Conservation (phyloP, 2,113 vertebrate genomes). For the Xiphophorus maculatus region DNA sequence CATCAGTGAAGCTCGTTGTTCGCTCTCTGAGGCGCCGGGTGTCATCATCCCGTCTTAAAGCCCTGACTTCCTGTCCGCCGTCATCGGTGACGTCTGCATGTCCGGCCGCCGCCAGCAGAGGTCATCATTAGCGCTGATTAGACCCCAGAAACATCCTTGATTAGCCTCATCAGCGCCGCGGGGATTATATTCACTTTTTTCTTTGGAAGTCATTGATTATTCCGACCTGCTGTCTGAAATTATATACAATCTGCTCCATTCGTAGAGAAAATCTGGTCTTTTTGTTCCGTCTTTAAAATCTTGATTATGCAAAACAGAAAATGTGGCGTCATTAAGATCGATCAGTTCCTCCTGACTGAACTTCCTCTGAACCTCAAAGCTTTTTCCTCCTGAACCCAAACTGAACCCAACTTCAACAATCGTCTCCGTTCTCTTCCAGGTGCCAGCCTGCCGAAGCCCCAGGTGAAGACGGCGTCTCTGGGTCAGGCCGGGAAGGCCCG, state of each 20-base stretch:
- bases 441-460: constrained; percentile 86
- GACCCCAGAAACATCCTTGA: background rate
- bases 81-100: background rate
- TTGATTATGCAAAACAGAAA: background rate
- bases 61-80: too few relatives aligned
- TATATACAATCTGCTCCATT: background rate
- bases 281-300: background rate
- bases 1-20: too few relatives aligned
- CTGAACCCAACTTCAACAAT: too few relatives aligned
- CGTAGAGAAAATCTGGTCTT: background rate
- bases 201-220: constrained; percentile 5
- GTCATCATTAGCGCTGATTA: background rate
- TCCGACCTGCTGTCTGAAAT: background rate
- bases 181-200: background rate
- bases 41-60: too few relatives aligned
- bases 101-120: background rate
- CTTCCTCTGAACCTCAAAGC: too few relatives aligned
- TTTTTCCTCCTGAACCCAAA: too few relatives aligned
- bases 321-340: too few relatives aligned
- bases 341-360: too few relatives aligned
- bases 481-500: constrained; percentile 92
- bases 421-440: constrained; percentile 71
- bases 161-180: background rate
- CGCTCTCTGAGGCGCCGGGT: too few relatives aligned
- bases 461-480: constrained; percentile 93